Base-by-base conservation (phyloP, 2,797 vertebrate species). In the Pipistrellus kuhlii region DNA sequence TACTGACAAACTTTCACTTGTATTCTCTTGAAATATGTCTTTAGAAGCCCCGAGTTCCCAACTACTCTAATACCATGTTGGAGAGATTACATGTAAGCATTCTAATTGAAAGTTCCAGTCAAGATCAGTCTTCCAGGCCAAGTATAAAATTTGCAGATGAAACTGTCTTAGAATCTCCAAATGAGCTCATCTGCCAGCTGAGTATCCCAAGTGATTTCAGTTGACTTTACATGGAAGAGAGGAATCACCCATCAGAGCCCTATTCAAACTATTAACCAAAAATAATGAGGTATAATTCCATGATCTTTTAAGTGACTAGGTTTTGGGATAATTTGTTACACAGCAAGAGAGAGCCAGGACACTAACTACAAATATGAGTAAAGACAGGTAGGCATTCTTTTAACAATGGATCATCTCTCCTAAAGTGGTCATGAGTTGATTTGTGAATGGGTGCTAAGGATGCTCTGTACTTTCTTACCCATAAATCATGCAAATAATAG, bases 371-470 rank as follows among this genome's bases (percentile, higher is more conserved):
- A 3, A 69, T 38, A 30, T 15, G 25, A 93, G 41, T 59, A 93
- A 95, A 94, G 66, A 62, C 17, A 93, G 13, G 46, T 32, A 84
- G n/a, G 13, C 41, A 57, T 71, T 53, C 77, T 91, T 85, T 94
- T 81, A 76, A 94, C 75, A 81, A 59, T 66, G 46, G 21, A 55
- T 73, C 86, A 51, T 32, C n/a, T 23, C 51, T 76, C 57, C 66
- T 81, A 66, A 86, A 53, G 10, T 84, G 55, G 32, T 57, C 27
- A 86, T 77, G 18, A 90, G 48, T 81, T 91, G 84, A 86, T 85
- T 92, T 95, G 88, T 85, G 38, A 55, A 93, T 88, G 96, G 85
- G 27, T 69, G 55, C 68, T 51, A 91, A 94, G 38, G 23, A 66
- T 57, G 35, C 12, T 77, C 90, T 90, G 69, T 57, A 66, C 73